Base-by-base conservation (phyloP, 2,797 vertebrate genomes). In the Thunnus albacares region DNA sequence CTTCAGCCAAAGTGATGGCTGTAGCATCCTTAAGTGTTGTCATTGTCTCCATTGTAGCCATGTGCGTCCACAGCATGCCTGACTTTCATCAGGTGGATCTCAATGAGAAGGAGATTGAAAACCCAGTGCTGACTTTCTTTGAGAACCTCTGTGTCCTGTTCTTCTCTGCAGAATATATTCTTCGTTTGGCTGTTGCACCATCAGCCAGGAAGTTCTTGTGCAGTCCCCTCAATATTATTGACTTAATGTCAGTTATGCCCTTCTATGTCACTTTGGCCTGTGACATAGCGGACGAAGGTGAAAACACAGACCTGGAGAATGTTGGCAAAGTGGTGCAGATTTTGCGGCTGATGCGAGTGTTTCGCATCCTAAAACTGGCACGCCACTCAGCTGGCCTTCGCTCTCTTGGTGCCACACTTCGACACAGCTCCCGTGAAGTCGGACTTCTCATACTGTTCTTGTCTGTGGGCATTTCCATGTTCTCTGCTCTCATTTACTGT, bases 41-140 rank as follows among this genome's bases (percentile, higher is more conserved):
- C 69, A 91, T 99, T 41, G 93, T 95, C 8, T 99, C 98, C 41
- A 98, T 99, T 0, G 95, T 96, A 55, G 97, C 97, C 87, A 99
- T 99, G 98, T 99, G 98, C 4, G 87, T 99, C 73, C 96, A 99
- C 81, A 99, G 98, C 94, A 97, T 99, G 97, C 96, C 97, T 0
- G 97, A 98, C 85, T 97, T 97, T 87, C 95, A 98, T 43, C 93
- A 93, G 9, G 70, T 96, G 49, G 96, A 96, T 6, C 80, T 82
- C 66, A 94, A 95, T 15, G 96, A 97, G 2, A 96, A 96, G 30
- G 93, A 96, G 77, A 87, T 97, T 47, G 97, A 97, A 56, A 94
- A 97, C 85, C 97, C 97, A 0, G 94, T 96, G 66, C 90, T 99
- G 69, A 93, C 84, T n/a, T 93, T 93, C 0, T 95, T 99, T 67